Conservation (phyloP, 2,113 vertebrate species). For the Danionella cerebrum region DNA sequence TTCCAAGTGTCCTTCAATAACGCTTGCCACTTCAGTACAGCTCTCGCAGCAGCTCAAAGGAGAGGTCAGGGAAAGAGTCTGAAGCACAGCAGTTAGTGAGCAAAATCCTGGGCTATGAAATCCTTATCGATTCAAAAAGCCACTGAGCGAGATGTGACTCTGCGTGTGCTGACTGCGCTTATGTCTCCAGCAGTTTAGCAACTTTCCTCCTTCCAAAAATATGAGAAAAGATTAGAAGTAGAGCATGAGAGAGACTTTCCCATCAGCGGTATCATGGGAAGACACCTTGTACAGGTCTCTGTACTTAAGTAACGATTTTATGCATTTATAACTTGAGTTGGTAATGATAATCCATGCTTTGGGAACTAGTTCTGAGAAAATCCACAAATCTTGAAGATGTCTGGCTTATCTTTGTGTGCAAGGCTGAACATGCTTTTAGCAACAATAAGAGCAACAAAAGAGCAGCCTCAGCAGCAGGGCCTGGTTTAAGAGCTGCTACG, state of each 20-base stretch:
- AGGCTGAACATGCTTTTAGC: not conserved
- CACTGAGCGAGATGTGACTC: not conserved
- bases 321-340: too few species aligned
- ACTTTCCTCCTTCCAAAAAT: slow-evolving; percentile 4
- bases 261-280: too few species aligned
- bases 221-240: not conserved
- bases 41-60: not conserved
- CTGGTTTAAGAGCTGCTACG: not conserved
- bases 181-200: not conserved
- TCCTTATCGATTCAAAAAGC: slow-evolving; percentile 12
- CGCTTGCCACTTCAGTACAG: not conserved
- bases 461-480: not conserved
- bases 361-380: too few species aligned
- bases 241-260: too few species aligned
- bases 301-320: too few species aligned
- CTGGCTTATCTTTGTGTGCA: not conserved
- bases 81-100: not conserved
- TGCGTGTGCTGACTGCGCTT: not conserved
- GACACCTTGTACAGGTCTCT: too few species aligned
- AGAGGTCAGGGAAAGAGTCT: not conserved
- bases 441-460: not conserved
- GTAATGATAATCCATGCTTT: too few species aligned
- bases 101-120: slow-evolving; percentile 2
- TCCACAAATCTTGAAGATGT: not conserved
- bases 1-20: not conserved